phyloP scores from a whole-genome alignment of 2,113 vertebrate genomes.

The Aptenodytes forsteri region DNA sequence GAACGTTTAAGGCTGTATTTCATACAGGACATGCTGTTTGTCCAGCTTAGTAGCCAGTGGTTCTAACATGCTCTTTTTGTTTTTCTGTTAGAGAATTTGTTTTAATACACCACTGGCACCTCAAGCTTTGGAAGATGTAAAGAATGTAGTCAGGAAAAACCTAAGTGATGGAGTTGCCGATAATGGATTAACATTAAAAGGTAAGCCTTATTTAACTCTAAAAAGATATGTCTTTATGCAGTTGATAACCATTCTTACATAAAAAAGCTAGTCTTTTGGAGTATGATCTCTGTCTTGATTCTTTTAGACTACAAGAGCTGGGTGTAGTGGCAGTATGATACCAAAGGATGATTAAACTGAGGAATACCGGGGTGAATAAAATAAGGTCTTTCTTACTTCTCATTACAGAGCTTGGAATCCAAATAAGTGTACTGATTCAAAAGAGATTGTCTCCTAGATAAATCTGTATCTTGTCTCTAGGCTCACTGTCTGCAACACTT shows the following conservation, averaged over 20 bases:
- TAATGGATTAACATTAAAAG: slow-evolving; percentile 95
- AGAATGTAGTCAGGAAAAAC: slow-evolving; percentile 97
- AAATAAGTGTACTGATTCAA: background rate
- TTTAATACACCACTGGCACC: slow-evolving; percentile 97
- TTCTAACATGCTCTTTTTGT: background rate
- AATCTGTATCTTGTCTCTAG: background rate
- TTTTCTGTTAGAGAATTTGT: slow-evolving; percentile 88
- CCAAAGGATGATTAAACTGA: background rate
- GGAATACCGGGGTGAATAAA: background rate
- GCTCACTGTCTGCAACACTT: background rate
- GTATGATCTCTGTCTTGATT: background rate
- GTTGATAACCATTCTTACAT: background rate
- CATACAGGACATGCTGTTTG: background rate
- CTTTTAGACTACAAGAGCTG: background rate
- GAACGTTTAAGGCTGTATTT: background rate
- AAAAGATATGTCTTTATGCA: background rate
- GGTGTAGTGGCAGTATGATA: background rate
- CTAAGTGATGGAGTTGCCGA: slow-evolving; percentile 91
- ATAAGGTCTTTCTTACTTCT: background rate
- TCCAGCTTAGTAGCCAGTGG: background rate
- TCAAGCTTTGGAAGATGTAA: slow-evolving; percentile 96
- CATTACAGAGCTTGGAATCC: background rate
- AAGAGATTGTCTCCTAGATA: background rate
- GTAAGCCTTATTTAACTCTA: slow-evolving; percentile 62
- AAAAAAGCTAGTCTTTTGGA: background rate